phyloP scores from a whole-genome alignment of 2,888 invertebrate species.

The Caenorhabditis drosophilae region DNA sequence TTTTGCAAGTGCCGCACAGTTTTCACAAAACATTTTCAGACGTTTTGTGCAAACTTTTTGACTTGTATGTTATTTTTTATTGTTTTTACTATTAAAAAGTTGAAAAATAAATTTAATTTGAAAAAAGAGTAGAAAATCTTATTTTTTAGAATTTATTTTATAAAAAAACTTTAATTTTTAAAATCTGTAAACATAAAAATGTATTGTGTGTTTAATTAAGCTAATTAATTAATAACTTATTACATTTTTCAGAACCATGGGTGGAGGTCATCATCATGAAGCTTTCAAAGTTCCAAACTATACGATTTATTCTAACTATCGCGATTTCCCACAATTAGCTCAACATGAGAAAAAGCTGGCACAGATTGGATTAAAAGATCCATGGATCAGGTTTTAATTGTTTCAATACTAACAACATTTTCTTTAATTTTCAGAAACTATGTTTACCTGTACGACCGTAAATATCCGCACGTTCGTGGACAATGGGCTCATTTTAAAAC shows the following conservation, averaged over 20 bases:
- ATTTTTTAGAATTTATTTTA: neutral
- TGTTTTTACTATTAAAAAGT: too few relatives aligned
- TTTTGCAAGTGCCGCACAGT: constrained; percentile 17
- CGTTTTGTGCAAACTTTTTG: constrained; percentile 15
- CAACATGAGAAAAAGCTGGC: constrained; percentile 62
- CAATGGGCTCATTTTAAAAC: constrained; percentile 61
- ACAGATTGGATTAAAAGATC: constrained; percentile 65
- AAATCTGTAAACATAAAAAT: neutral
- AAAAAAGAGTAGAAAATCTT: too few relatives aligned
- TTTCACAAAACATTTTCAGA: too few relatives aligned
- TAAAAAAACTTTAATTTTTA: neutral
- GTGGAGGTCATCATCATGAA: constrained; percentile 61
- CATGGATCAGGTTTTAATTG: constrained; percentile 64
- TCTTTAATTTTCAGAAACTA: constrained; percentile 53
- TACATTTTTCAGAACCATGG: constrained; percentile 58
- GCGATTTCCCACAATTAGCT: constrained; percentile 59
- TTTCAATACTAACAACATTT: neutral
- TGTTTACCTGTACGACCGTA: constrained; percentile 58
- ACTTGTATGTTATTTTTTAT: constrained; percentile 9
- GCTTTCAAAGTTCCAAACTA: constrained; percentile 64
- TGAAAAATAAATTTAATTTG: too few relatives aligned
- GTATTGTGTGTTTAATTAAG: too few relatives aligned
- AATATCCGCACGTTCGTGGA: constrained; percentile 53
- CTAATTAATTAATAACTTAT: too few relatives aligned
- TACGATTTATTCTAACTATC: constrained; percentile 63